phyloP scores from a whole-genome alignment of 2,888 invertebrate species.

The Bombyx huttoni region DNA sequence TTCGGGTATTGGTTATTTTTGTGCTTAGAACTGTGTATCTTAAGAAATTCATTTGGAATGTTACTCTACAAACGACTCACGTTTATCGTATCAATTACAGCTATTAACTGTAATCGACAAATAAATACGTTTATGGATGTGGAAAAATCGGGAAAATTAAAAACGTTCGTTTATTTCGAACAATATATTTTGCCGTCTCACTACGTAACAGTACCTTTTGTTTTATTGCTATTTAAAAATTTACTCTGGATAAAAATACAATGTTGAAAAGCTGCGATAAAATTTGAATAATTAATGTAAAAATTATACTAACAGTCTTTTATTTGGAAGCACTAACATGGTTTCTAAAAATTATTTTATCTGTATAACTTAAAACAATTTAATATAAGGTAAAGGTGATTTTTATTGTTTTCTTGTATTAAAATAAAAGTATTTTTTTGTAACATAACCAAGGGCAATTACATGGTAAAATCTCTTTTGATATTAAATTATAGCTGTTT shows the following conservation, averaged over 20 bases:
- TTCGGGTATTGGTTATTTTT: no score
- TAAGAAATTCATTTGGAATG: no score
- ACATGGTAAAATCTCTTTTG: no score
- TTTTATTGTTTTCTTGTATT: no score
- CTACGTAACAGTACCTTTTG: background rate
- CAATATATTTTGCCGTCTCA: background rate
- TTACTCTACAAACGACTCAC: no score
- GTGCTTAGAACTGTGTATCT: no score
- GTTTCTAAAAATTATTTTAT: conserved; percentile 1
- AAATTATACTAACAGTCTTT: background rate
- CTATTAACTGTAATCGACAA: no score
- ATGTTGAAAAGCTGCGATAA: background rate
- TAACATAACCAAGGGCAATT: no score
- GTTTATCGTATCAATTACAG: no score
- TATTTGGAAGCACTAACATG: background rate
- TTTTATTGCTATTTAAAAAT: background rate
- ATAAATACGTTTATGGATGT: no score
- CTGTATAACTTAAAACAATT: background rate
- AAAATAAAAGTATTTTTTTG: no score
- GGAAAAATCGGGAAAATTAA: background rate
- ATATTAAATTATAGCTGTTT: no score
- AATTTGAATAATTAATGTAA: background rate
- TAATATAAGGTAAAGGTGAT: background rate
- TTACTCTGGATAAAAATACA: background rate
- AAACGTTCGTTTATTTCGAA: background rate